Evolutionary conservation across 2,888 invertebrate species (phyloP), one percentile per base, ranked within the genome.

Genomic region (Cheilosia soror): DNA sequence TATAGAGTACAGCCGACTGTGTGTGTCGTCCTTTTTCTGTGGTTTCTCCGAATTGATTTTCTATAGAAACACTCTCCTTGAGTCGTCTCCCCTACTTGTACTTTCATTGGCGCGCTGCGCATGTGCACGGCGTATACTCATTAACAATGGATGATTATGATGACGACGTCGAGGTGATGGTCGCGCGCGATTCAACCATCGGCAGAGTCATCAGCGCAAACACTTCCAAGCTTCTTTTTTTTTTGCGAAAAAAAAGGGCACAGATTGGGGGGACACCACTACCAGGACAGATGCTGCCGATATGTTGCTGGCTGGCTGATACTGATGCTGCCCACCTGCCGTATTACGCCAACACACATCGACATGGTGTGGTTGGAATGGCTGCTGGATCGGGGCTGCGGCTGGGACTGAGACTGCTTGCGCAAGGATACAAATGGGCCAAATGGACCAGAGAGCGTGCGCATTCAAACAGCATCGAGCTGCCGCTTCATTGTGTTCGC

Each of bases 341-440:
- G 86, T 82, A 86, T 86, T 82, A 86, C 86, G 86, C 86, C 82
- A 86, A 81, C 82, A 82, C 82, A 82, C 63, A 81, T 63, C 66
- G 73, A 82, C 82, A 78, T 63, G 72, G 58, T 66, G 40, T 51
- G 71, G 25, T 51, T 40, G 51, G 60, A 1, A 20, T 66, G 49
- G 13, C n/a, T 13, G 44, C 6, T 6, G 13, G 44, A 13, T 4
- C n/a, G 44, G 44, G 44, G 44, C 13, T 68, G 20, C 1, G 20
- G 20, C 20, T 20, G 0, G 1, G 20, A 20, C 20, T 20, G 20
- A 20, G 20, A 20, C 20, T 20, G 68, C 66, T 63, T 69, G 60
- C 55, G 58, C 51, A 78, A 86, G 82, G 77, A 82, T 82, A 82
- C 82, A 81, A 85, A 85, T 81, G 66, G 31, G 42, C 60, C 77